Base-by-base conservation (phyloP, 2,888 invertebrate genomes). In the Cryptocephalus moraei region DNA sequence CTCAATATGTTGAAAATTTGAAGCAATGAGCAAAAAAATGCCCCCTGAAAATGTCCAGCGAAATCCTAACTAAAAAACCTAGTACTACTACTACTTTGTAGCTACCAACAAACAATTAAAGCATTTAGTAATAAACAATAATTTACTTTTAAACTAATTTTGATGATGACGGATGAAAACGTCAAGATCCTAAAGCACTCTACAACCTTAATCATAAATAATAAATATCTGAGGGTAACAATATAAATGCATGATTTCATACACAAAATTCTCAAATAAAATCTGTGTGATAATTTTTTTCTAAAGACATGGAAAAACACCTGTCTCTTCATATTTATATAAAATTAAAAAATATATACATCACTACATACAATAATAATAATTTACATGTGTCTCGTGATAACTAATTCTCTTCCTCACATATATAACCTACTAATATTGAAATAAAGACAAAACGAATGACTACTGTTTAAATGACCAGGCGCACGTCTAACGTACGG, bases 151-250 rank as follows among this genome's bases (percentile, higher is more conserved):
- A 22, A 22, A 22, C 22, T 22, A 22, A 22, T 22, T 22, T 33
- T 41, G 14, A 48, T 14, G 41, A 38, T 22, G 22, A 44, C 40
- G 33, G 44, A 41, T 48, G 43, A 42, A 40, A 45, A 50, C 42
- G 36, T 34, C 22, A 22, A 22, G 22, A 22, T 22, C 22, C 22
- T 22, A 22, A 22, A 22, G 22, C 22, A 22, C 22, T 22, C 46
- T 47, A 52, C 39, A 46, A 45, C 48, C 50, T 50, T 47, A 50
- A 14, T 32, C 48, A 43, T 54, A 57, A 60, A 60, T 58, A 58
- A 63, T 62, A 58, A 60, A 62, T 58, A 61, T 72, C 58, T 60
- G 58, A 61, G 60, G 62, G 62, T 64, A 64, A 65, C 61, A 57
- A 57, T 57, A 62, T 64, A 64, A 65, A 64, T 64, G 64, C 64